Evolutionary conservation across 1,140 invertebrate genomes (phyloP).

Genomic region (Nomia melanderi): DNA sequence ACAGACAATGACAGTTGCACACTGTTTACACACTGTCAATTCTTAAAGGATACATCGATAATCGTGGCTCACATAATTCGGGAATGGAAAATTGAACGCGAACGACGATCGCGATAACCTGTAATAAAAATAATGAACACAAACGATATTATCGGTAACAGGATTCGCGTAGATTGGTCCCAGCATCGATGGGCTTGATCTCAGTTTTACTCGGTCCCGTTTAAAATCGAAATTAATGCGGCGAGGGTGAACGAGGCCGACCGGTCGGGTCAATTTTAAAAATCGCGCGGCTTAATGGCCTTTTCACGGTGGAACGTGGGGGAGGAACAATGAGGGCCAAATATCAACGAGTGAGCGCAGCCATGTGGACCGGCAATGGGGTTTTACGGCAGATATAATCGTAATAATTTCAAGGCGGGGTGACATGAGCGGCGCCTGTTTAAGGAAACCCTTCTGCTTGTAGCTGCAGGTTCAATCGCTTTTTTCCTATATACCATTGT

Average conservation of each 20-base stretch:
- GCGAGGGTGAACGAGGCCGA: conserved; percentile 16
- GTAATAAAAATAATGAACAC: neutral
- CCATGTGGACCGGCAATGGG: conserved; percentile 69
- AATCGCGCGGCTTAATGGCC: conserved; percentile 73
- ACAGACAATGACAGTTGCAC: no score
- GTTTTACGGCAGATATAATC: conserved; percentile 74
- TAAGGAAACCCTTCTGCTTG: conserved; percentile 32
- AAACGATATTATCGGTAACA: neutral
- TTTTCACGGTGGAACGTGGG: conserved; percentile 69
- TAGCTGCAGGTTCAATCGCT: conserved; percentile 32
- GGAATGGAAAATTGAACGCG: neutral
- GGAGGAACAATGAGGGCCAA: conserved; percentile 60
- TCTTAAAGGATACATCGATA: no score
- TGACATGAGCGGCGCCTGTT: conserved; percentile 26
- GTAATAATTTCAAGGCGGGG: conserved; percentile 69
- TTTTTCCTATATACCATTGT: neutral
- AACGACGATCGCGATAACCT: neutral
- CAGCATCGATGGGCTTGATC: neutral
- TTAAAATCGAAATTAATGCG: conserved; percentile 64
- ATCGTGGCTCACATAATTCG: no score
- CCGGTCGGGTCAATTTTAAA: conserved; percentile 68
- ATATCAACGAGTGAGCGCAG: conserved; percentile 61
- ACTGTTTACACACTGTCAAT: no score
- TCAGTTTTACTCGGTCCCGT: conserved; percentile 39
- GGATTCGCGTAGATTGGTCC: neutral